Percentiles rank a stretch among this genome's conserved stretches.
Conservation (phyloP, 2,888 invertebrate species). For the Dione juno region DNA sequence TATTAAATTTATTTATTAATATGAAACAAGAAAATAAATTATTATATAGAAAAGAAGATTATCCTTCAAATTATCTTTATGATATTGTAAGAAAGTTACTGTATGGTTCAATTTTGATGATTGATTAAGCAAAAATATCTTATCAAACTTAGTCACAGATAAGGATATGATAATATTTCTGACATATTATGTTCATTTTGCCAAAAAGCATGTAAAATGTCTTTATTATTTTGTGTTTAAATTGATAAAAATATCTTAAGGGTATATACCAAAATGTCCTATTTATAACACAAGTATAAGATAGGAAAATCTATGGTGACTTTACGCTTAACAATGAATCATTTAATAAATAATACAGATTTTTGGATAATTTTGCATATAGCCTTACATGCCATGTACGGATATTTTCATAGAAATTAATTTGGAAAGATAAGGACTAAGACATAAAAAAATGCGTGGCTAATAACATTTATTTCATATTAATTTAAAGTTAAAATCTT, state of each 20-base stretch:
- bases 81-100: neutral
- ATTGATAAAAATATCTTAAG: too few relatives aligned
- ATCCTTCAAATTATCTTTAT: neutral
- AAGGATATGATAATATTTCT: constrained; percentile 18
- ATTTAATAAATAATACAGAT: too few relatives aligned
- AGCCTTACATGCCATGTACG: too few relatives aligned
- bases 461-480: neutral
- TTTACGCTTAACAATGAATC: too few relatives aligned
- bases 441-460: neutral
- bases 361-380: too few relatives aligned
- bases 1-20: too few relatives aligned
- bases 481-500: too few relatives aligned
- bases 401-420: neutral
- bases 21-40: too few relatives aligned
- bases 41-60: too few relatives aligned
- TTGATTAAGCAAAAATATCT: constrained; percentile 22
- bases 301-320: too few relatives aligned
- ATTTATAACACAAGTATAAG: too few relatives aligned
- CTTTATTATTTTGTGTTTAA: neutral
- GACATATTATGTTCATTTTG: neutral
- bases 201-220: neutral
- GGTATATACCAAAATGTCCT: too few relatives aligned
- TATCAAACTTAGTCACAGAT: constrained; percentile 19
- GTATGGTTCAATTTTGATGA: neutral
- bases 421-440: neutral